phyloP scores from a whole-genome alignment of 2,888 invertebrate genomes.

The Orthonychiurus folsomi region DNA sequence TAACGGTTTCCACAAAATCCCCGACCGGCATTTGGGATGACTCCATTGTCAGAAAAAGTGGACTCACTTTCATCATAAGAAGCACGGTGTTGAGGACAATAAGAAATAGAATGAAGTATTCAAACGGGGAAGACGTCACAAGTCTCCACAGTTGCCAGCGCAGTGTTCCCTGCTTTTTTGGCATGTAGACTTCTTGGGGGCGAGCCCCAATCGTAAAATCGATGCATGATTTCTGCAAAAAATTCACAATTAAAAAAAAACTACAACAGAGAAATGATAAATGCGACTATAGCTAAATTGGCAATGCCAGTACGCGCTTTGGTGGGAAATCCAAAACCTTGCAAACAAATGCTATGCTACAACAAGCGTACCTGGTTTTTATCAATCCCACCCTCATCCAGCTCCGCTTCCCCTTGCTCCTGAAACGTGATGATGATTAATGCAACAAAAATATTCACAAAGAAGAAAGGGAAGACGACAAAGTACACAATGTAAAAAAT shows the following conservation, averaged over 20 bases:
- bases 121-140: constrained; percentile 52
- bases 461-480: constrained; percentile 55
- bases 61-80: constrained; percentile 11
- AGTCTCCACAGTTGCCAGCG: constrained; percentile 51
- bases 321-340: too few species aligned
- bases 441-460: constrained; percentile 55
- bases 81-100: constrained; percentile 47
- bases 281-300: too few species aligned
- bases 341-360: background rate
- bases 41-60: too few species aligned
- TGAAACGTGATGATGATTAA: constrained; percentile 56
- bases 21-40: too few species aligned
- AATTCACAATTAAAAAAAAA: too few species aligned
- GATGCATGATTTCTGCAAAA: constrained; percentile 50
- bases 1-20: too few species aligned
- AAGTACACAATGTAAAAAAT: constrained; percentile 54
- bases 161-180: constrained; percentile 49
- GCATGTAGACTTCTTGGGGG: constrained; percentile 52
- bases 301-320: too few species aligned
- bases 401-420: constrained; percentile 54
- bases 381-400: constrained; percentile 50
- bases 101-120: constrained; percentile 50
- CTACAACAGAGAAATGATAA: background rate
- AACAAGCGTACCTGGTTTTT: constrained; percentile 49
- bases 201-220: constrained; percentile 53